Conservation (phyloP, 35 echinoderm and acorn worm species). For the Apostichopus japonicus region DNA sequence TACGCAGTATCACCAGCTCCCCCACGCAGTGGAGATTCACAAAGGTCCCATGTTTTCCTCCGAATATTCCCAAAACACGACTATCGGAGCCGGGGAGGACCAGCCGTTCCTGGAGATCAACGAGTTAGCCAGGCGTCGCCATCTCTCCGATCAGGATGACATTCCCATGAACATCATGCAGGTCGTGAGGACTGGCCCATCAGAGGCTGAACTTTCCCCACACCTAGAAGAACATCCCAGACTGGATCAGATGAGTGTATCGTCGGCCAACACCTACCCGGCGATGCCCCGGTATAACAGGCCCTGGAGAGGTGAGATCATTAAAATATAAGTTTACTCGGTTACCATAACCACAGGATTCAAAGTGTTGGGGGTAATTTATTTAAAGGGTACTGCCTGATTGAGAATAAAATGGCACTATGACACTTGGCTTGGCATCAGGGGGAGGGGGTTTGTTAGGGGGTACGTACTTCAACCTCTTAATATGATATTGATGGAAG, state of each 20-base stretch:
- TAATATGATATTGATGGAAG: no score
- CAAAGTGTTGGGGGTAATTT: no score
- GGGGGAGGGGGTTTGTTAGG: no score
- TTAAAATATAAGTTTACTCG: neutral
- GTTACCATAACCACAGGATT: no score
- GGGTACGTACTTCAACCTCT: no score
- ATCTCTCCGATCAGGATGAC: constrained; percentile 46
- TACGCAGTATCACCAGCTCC: neutral
- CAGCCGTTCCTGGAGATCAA: constrained; percentile 49
- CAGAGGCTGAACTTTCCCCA: neutral
- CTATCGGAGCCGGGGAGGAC: neutral
- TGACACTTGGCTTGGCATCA: no score
- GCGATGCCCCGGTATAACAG: constrained; percentile 15
- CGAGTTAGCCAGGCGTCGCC: neutral
- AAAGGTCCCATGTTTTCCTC: neutral
- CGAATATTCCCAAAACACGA: constrained; percentile 1
- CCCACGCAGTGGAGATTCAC: constrained; percentile 31
- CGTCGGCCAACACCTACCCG: constrained; percentile 38
- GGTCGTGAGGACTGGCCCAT: neutral
- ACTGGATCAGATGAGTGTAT: constrained; percentile 43
- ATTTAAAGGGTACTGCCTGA: no score
- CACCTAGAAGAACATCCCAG: constrained; percentile 8
- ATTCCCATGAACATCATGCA: constrained; percentile 30
- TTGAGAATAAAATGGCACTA: no score
- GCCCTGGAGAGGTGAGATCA: constrained; percentile 44